Base-by-base conservation (phyloP, 2,113 vertebrate genomes). In the Catagonus wagneri region DNA sequence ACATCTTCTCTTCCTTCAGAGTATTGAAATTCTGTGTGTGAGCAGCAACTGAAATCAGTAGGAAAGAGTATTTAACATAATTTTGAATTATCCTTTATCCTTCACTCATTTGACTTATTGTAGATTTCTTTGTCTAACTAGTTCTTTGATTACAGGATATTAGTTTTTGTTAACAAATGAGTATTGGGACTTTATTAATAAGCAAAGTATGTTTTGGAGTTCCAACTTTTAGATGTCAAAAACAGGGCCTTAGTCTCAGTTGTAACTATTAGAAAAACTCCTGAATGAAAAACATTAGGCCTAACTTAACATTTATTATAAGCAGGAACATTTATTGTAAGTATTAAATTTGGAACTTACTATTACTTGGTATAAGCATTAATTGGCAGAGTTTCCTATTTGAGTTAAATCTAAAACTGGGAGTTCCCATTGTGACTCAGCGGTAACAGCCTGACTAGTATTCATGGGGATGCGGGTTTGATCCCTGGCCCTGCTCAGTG, bases 141-240 rank as follows among this genome's bases (percentile, higher is more conserved):
- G 60, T 89, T 84, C 23, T 89, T 94, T 86, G 61, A 71, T 96
- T 89, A 65, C 2, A 79, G 25, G 54, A 44, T 96, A 8, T 83
- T 90, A 76, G 65, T 95, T 81, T 69, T 92, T 93, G 32, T 68
- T 86, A 32, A 81, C 65, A 76, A 88, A 81, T 93, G 34, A 94
- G 14, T 88, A 63, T 85, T 75, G 4, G 32, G 65, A 79, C 29
- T 75, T 93, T 84, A 60, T 92, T 84, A 86, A 19, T 84, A 86
- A 19, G 13, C 80, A 71, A 91, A 92, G 34, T 80, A 80, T 79
- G 10, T 75, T 88, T 95, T 89, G 11, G 36, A 72, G 34, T 84
- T 92, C 54, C 20, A 80, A 15, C 4, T 61, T 56, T 66, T 52
- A 89, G 32, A 23, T 85, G 52, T 78, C 9, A 71, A 50, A 94